These are phyloP conservation scores for Argentina silus DNA, from an alignment of 2,797 vertebrate species.

Conservation along the genomic window DNA sequence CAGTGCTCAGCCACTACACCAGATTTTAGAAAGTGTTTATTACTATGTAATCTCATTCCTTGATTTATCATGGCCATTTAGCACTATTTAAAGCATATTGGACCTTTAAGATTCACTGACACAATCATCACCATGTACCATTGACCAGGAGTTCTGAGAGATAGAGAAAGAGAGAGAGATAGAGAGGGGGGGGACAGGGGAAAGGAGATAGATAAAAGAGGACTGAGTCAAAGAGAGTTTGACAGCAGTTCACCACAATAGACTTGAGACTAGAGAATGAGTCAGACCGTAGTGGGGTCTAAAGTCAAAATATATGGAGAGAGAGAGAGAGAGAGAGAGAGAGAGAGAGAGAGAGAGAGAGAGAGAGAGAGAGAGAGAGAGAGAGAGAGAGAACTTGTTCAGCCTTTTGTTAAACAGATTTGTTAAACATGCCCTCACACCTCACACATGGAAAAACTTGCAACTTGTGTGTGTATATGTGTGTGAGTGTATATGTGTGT, in stretches of 20 bases:
- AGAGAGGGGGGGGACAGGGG: no score
- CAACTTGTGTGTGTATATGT: constrained; percentile 54
- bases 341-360: constrained; percentile 43
- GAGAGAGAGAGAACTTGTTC: no score
- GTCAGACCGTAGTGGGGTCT: constrained; percentile 57
- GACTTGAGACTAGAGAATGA: constrained; percentile 62
- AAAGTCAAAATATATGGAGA: constrained; percentile 14
- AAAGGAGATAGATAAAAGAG: constrained; percentile 46
- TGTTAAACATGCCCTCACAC: neutral
- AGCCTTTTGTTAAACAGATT: no score
- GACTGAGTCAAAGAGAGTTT: neutral
- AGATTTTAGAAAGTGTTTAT: no score
- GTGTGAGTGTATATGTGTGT: constrained; percentile 58
- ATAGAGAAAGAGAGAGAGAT: constrained; percentile 41
- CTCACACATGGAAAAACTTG: constrained; percentile 66
- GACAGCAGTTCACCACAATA: constrained; percentile 62
- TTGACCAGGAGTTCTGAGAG: constrained; percentile 35
- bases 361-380: constrained; percentile 25
- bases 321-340: constrained; percentile 48
- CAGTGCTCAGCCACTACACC: no score
- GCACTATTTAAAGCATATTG: no score
- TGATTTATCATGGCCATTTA: no score
- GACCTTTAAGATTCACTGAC: no score
- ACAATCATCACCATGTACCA: constrained; percentile 48
- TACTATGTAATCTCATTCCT: no score